Evolutionary conservation across 2,888 invertebrate genomes (phyloP).

Genomic region (Mylabris sibirica): DNA sequence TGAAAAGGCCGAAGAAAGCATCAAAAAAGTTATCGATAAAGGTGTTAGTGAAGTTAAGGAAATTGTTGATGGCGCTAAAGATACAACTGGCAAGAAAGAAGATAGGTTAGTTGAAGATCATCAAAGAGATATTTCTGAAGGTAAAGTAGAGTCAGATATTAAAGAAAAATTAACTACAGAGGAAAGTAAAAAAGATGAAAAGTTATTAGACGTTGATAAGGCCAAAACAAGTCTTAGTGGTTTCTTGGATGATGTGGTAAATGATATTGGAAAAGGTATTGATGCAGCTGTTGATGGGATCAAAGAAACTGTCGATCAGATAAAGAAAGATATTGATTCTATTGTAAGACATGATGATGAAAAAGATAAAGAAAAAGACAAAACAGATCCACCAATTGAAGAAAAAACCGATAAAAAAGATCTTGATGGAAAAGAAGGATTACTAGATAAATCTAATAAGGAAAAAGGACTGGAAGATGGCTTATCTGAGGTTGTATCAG

Average conservation of each 20-base stretch:
- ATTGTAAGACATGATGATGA: neutral
- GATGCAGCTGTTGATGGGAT: neutral
- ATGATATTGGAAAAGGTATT: neutral
- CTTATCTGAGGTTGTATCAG: too few species aligned
- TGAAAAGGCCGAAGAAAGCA: conserved; percentile 15
- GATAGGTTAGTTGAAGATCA: neutral
- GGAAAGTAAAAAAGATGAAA: neutral
- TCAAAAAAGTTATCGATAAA: conserved; percentile 20
- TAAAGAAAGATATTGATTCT: neutral
- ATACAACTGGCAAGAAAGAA: neutral
- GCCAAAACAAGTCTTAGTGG: neutral
- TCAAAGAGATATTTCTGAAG: neutral
- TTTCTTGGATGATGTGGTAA: neutral
- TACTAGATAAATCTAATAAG: neutral
- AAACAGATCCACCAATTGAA: neutral
- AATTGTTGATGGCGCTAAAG: conserved; percentile 16
- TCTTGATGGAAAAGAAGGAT: neutral
- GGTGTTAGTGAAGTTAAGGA: conserved; percentile 27
- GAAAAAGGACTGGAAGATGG: neutral
- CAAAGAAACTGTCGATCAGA: neutral
- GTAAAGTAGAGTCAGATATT: conserved; percentile 12
- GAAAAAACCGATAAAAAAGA: neutral
- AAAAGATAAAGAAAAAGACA: neutral
- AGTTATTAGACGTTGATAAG: neutral
- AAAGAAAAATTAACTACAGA: neutral